Evolutionary conservation across 2,888 invertebrate genomes (phyloP), one percentile per base, ranked within the genome.

Genomic region (Epicampocera succincta): DNA sequence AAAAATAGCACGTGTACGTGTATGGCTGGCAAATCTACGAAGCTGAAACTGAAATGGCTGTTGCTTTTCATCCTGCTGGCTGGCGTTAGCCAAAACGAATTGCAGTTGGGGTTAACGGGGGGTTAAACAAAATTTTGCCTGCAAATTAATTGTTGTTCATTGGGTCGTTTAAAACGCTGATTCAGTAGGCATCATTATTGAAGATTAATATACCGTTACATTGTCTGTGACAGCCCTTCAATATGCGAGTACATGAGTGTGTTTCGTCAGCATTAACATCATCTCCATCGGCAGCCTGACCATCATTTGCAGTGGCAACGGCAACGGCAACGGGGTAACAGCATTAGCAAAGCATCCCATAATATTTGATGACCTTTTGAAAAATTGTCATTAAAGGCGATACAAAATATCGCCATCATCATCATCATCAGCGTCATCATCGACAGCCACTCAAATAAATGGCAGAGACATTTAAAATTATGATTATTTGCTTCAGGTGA

Each of bases 121-220:
- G 19, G 66, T 60, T 73, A 1, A 60, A 46, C 42, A 60, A 78
- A 50, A 71, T 65, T 78, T 74, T 77, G 78, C 78, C 54, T 83
- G 66, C 71, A 80, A 75, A 72, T 84, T 81, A 83, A 83, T 78
- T 84, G 80, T 82, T 88, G 88, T 86, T 86, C 88, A 87, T 85
- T 88, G 87, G 87, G 84, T 88, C 89, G 89, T 87, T 89, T 87
- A 88, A 89, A 89, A 87, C 87, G 90, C 91, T 90, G 90, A 90
- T 91, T 90, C 90, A 90, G 91, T 90, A 73, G 88, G 88, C 89
- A 89, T 91, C 90, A 90, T 90, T 90, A 90, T 91, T 88, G 88
- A 74, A 91, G 90, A 90, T 90, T 91, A 90, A 90, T 90, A 90
- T 89, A 87, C 87, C 88, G 87, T 87, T 86, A 87, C 89, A 87